A percentile compares a stretch with the other conserved stretches of the same genome.
phyloP scores from a whole-genome alignment of 2,797 vertebrate genomes.

The Enteromius treurensis region DNA sequence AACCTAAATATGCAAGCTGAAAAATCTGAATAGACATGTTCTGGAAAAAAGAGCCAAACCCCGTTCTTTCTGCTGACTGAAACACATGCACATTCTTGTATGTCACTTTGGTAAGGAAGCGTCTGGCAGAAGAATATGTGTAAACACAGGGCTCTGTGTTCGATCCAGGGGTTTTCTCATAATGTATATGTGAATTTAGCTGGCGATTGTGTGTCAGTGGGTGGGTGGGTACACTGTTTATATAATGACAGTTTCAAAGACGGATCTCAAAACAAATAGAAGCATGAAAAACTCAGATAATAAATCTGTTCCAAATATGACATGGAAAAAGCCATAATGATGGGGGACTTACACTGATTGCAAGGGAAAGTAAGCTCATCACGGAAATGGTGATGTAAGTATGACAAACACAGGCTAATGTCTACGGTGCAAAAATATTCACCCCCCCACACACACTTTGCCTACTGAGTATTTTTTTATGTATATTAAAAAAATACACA shows the following conservation, averaged over 20 bases:
- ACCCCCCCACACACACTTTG: no score
- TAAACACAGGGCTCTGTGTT: conserved; percentile 1
- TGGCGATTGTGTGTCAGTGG: background rate
- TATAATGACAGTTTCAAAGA: conserved; percentile 8
- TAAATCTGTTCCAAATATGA: conserved; percentile 7
- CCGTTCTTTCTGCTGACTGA: conserved; percentile 47
- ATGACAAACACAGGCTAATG: background rate
- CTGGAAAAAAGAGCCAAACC: conserved; percentile 50
- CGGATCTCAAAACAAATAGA: conserved; percentile 1
- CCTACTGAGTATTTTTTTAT: no score
- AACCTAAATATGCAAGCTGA: conserved; percentile 29
- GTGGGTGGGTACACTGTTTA: conserved; percentile 11
- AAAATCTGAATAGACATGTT: conserved; percentile 42
- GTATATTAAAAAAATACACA: no score
- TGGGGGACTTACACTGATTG: conserved; percentile 1
- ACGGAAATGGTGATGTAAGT: background rate
- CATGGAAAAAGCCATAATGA: background rate
- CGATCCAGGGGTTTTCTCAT: background rate
- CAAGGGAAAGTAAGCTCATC: background rate
- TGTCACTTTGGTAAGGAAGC: conserved; percentile 59
- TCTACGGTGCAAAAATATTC: background rate
- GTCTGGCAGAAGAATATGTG: conserved; percentile 17
- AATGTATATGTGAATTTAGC: conserved; percentile 2
- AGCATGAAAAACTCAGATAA: background rate
- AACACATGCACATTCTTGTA: conserved; percentile 65